Evolutionary conservation across 2,888 invertebrate genomes (phyloP).

Genomic region (Sinopyrophorus schimmeli): DNA sequence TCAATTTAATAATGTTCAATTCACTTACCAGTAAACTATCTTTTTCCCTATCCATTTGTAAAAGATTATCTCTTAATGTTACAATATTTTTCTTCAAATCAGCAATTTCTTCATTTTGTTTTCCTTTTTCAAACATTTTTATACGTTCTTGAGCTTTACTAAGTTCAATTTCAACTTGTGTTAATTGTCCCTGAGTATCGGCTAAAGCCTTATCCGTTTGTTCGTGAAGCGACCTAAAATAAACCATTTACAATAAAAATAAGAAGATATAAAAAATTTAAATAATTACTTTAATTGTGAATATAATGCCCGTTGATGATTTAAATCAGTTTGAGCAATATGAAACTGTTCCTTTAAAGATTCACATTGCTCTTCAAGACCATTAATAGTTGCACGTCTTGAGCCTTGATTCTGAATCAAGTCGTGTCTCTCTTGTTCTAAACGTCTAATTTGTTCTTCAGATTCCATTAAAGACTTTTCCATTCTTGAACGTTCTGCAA

Average conservation of each 20-base stretch:
- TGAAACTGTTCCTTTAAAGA: conserved; percentile 58
- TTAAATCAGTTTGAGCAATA: conserved; percentile 59
- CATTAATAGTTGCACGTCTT: conserved; percentile 58
- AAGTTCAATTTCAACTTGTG: conserved; percentile 66
- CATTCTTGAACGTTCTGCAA: conserved; percentile 56
- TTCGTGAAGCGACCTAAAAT: conserved; percentile 68
- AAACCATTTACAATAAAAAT: conserved; percentile 2
- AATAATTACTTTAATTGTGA: conserved; percentile 61
- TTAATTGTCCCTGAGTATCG: conserved; percentile 70
- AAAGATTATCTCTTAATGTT: conserved; percentile 64
- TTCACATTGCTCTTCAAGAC: conserved; percentile 62
- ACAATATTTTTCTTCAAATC: conserved; percentile 66
- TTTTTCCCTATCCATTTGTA: conserved; percentile 71
- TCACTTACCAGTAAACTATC: conserved; percentile 63
- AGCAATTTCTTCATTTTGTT: conserved; percentile 64
- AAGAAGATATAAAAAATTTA: background rate
- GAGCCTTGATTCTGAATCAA: conserved; percentile 58
- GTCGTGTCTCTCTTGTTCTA: conserved; percentile 62
- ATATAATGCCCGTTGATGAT: conserved; percentile 59
- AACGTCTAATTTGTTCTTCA: conserved; percentile 57
- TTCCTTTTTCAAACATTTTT: conserved; percentile 62
- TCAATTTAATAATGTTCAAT: no score
- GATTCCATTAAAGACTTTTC: conserved; percentile 57
- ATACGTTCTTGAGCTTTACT: conserved; percentile 63
- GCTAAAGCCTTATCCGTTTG: conserved; percentile 74